Base-by-base conservation (phyloP, 2,113 vertebrate species). In the Cervus canadensis region DNA sequence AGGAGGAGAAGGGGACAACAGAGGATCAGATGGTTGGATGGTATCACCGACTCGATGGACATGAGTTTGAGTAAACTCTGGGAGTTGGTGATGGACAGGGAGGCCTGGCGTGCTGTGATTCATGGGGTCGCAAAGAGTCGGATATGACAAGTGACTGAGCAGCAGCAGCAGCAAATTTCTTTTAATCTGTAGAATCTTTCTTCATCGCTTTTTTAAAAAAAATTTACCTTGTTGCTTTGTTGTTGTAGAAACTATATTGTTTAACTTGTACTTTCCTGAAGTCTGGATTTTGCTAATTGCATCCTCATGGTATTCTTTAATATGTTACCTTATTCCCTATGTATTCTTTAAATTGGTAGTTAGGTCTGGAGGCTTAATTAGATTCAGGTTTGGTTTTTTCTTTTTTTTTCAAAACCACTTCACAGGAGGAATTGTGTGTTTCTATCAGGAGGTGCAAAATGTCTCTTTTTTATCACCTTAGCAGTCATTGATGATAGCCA, bases 101-200 rank as follows among this genome's bases (percentile, higher is more conserved):
- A n/a, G 36, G 23, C 67, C 67, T 40, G n/a, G n/a, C 10, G 12
- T n/a, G 2, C n/a, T 12, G 36, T 2, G 36, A 36, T 40, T 36
- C n/a, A 40, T 0, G 1, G 19, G 5, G 67, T 71, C 0, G 0
- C 64, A 36, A 71, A 36, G n/a, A 23, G n/a, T 36, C 17, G 0
- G n/a, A 40, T 6, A 23, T 40, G n/a, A 21, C 19, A 36, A 71
- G 19, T 71, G 19, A 40, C 10, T 71, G 19, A 71, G n/a, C n/a
- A 23, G 67, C n/a, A 36, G 33, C 33, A 11, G 67, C n/a, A 71
- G 67, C 19, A 56, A 54, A 71, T 91, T 82, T 91, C 19, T 90
- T 90, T 90, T 50, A 87, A 71, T 54, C 19, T 71, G 16, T 50
- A 52, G 3, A 9, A 5, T 85, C 5, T 14, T n/a, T 85, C 9